A percentile compares a stretch with the other conserved stretches of the same genome.
Conservation (phyloP, 2,888 invertebrate species). For the Dichetophora obliterata region DNA sequence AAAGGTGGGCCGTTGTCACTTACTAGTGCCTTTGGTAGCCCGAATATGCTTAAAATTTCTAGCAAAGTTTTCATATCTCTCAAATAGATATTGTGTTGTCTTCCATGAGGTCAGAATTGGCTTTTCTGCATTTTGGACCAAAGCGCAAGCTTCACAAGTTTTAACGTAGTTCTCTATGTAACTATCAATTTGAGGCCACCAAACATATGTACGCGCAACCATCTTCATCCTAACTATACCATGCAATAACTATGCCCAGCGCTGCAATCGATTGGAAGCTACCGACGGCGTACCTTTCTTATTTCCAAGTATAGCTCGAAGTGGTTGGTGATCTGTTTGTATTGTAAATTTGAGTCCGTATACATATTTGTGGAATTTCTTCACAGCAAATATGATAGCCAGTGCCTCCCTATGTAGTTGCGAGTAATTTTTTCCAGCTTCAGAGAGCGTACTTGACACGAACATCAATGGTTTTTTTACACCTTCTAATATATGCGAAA, state of each 20-base stretch:
- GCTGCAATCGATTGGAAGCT: neutral
- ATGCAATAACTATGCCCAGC: neutral
- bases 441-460: constrained; percentile 31
- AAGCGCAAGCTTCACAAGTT: neutral
- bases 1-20: neutral
- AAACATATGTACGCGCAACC: neutral
- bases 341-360: constrained; percentile 54
- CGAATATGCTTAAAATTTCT: neutral
- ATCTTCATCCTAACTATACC: neutral
- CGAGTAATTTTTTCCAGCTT: constrained; percentile 37
- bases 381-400: constrained; percentile 42
- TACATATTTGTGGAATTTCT: constrained; percentile 54
- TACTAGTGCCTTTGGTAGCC: neutral
- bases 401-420: constrained; percentile 41
- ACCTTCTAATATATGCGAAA: constrained; percentile 33
- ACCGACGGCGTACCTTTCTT: constrained; percentile 20
- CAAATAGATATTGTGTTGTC: neutral
- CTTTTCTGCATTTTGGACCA: neutral
- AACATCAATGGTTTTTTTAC: constrained; percentile 34
- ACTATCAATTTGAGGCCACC: neutral
- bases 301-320: constrained; percentile 33
- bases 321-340: constrained; percentile 30
- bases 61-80: neutral
- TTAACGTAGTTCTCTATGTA: neutral
- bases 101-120: neutral